A percentile compares a stretch with the other conserved stretches of the same genome.
phyloP scores from a whole-genome alignment of 92 coral and sea anemone species.

The Phenganax subtilis region DNA sequence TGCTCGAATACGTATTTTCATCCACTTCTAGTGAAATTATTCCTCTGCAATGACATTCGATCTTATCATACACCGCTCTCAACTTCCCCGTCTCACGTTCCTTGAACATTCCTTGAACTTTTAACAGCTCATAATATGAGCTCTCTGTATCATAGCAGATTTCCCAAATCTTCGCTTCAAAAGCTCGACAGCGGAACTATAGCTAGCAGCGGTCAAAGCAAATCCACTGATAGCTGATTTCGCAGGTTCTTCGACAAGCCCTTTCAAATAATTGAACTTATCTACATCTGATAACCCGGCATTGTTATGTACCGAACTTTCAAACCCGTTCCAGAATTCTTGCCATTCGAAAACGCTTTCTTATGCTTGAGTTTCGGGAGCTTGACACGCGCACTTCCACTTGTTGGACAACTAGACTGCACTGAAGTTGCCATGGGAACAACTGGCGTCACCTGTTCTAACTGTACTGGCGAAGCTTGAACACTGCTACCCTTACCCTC shows the following conservation, averaged over 20 bases:
- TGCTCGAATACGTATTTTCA: not conserved
- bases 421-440: not conserved
- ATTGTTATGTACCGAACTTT: not conserved
- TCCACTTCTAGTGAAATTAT: too few relatives aligned
- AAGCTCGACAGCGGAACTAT: not conserved
- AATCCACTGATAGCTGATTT: slow-evolving; percentile 7
- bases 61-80: not conserved
- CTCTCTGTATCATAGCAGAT: not conserved
- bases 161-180: not conserved
- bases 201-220: slow-evolving; percentile 1
- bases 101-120: not conserved
- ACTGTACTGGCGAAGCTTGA: slow-evolving; percentile 10
- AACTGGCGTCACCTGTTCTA: slow-evolving; percentile 8
- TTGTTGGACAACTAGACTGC: not conserved
- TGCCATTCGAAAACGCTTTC: slow-evolving; percentile 12
- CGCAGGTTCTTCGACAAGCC: slow-evolving; percentile 7
- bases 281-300: slow-evolving; percentile 1
- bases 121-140: not conserved
- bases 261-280: not conserved
- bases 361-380: slow-evolving; percentile 6
- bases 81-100: not conserved
- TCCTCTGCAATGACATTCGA: too few relatives aligned
- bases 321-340: slow-evolving; percentile 4
- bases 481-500: too few relatives aligned
- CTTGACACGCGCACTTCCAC: slow-evolving; percentile 5